Conservation (phyloP, 2,888 invertebrate species). For the Pristionchus exspectatus region DNA sequence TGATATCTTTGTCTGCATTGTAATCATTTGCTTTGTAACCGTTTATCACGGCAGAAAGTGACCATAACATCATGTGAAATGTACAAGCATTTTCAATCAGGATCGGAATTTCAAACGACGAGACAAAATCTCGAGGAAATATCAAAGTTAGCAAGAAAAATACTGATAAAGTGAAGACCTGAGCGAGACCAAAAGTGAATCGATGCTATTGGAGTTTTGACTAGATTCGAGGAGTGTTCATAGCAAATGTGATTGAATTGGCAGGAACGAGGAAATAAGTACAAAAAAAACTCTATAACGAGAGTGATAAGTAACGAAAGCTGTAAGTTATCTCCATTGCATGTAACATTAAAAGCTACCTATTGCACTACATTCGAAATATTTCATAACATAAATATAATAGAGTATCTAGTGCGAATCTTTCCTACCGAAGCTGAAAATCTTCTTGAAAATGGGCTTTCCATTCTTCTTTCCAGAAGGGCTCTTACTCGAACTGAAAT, state of each 20-base stretch:
- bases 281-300: slow-evolving; percentile 7
- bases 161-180: slow-evolving; percentile 35
- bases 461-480: slow-evolving; percentile 43
- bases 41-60: slow-evolving; percentile 36
- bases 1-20: neutral
- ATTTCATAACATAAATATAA: neutral
- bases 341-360: slow-evolving; percentile 16
- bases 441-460: slow-evolving; percentile 53
- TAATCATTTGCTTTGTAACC: slow-evolving; percentile 11
- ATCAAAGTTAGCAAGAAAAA: slow-evolving; percentile 1
- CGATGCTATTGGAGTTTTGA: slow-evolving; percentile 12
- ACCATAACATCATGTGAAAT: slow-evolving; percentile 41
- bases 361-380: slow-evolving; percentile 23
- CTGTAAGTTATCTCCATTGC: neutral
- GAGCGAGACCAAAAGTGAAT: slow-evolving; percentile 48
- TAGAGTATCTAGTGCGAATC: slow-evolving; percentile 22
- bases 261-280: slow-evolving; percentile 13
- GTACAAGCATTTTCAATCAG: slow-evolving; percentile 43
- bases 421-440: slow-evolving; percentile 54
- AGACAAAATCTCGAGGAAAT: slow-evolving; percentile 2
- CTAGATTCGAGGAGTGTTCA: slow-evolving; percentile 36
- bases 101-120: slow-evolving; percentile 20
- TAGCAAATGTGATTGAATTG: slow-evolving; percentile 22
- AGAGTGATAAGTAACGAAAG: neutral
- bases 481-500: slow-evolving; percentile 36